phyloP scores from a whole-genome alignment of 2,888 invertebrate species.

The Idaea biselata region DNA sequence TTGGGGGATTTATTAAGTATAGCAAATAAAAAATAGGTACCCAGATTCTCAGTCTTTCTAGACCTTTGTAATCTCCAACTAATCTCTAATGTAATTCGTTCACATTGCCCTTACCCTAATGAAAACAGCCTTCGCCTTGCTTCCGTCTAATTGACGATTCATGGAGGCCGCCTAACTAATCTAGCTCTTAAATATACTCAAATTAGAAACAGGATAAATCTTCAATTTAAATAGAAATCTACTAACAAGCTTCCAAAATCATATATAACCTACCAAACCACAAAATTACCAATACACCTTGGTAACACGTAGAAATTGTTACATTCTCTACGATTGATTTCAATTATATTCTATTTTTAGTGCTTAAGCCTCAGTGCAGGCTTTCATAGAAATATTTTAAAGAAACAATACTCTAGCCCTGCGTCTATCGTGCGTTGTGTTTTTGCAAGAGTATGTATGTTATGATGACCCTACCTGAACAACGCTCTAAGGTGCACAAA shows the following conservation, averaged over 20 bases:
- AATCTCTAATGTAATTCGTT: neutral
- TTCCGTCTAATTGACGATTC: constrained; percentile 27
- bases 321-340: neutral
- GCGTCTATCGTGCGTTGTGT: no score
- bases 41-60: neutral
- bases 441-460: no score
- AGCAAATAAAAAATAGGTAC: neutral
- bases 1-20: neutral
- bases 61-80: neutral
- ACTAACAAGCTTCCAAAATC: neutral
- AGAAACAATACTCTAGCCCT: no score
- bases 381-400: no score
- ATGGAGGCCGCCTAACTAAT: constrained; percentile 13
- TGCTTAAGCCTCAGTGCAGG: no score
- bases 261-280: neutral
- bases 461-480: no score
- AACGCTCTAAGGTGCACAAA: no score
- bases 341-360: no score
- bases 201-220: neutral
- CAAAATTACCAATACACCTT: neutral
- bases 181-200: neutral
- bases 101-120: constrained; percentile 29
- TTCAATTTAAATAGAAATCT: neutral
- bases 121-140: constrained; percentile 29
- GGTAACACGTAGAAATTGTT: neutral